Percentiles rank a stretch among this genome's conserved stretches.
phyloP scores from a whole-genome alignment of 2,113 vertebrate genomes.

The Cyanocitta stelleri region DNA sequence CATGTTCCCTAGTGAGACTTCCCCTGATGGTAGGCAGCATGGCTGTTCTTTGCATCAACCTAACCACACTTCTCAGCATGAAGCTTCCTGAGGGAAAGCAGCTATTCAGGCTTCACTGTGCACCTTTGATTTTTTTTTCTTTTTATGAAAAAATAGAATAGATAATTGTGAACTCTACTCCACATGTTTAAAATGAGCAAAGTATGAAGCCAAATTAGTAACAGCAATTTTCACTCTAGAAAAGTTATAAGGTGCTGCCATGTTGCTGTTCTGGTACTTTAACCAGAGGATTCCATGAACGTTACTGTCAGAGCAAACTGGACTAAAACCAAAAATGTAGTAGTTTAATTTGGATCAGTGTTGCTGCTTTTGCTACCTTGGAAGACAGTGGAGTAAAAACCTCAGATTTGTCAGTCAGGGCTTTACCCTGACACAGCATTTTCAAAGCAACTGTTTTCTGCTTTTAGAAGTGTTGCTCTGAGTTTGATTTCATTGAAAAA shows the following conservation, averaged over 20 bases:
- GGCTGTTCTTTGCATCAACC: background rate
- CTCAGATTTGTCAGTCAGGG: background rate
- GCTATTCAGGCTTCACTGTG: background rate
- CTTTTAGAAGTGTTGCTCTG: background rate
- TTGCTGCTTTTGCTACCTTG: background rate
- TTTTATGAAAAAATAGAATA: background rate
- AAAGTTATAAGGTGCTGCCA: background rate
- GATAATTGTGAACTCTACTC: background rate
- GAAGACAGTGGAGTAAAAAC: background rate
- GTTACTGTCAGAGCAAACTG: background rate
- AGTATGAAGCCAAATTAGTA: background rate
- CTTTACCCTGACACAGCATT: background rate
- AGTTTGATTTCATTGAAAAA: background rate
- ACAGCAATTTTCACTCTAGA: background rate
- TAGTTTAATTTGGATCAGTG: background rate
- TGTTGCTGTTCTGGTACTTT: background rate
- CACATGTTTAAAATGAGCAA: background rate
- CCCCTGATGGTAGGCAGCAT: background rate
- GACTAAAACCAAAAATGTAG: background rate
- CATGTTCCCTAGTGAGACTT: rapidly evolving
- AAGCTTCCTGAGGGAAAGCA: background rate
- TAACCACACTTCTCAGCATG: background rate
- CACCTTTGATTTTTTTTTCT: background rate
- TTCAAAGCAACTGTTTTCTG: background rate
- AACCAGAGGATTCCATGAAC: background rate